These are phyloP conservation scores for Apantesis nais DNA, from an alignment of 2,888 invertebrate genomes.

Conservation along the genomic window DNA sequence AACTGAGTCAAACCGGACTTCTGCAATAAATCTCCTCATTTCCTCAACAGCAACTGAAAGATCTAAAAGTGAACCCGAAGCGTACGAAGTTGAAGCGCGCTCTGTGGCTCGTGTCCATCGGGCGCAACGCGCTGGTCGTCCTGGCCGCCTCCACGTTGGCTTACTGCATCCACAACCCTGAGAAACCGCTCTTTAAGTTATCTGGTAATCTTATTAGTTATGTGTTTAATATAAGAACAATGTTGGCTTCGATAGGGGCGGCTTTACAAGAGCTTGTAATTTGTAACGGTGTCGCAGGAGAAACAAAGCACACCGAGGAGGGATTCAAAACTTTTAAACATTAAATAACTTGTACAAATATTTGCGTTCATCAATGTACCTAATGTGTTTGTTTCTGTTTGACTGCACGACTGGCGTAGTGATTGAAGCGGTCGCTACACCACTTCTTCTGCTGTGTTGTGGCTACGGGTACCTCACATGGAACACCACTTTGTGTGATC, in stretches of 20 bases:
- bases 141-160: conserved; percentile 87
- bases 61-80: conserved; percentile 74
- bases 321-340: neutral
- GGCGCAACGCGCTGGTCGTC: conserved; percentile 92
- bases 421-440: too few species aligned
- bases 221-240: neutral
- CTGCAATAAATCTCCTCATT: neutral
- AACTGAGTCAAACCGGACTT: neutral
- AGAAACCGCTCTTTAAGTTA: conserved; percentile 87
- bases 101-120: conserved; percentile 91
- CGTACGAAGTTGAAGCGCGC: conserved; percentile 61
- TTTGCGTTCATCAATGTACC: neutral
- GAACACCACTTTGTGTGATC: too few species aligned
- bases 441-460: too few species aligned
- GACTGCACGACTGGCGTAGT: too few species aligned
- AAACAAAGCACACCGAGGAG: neutral
- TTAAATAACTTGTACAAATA: too few species aligned
- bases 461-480: too few species aligned
- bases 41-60: conserved; percentile 86
- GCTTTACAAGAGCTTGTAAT: neutral
- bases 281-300: neutral
- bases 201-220: conserved; percentile 68
- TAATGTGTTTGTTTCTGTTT: too few species aligned
- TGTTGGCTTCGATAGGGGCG: neutral
- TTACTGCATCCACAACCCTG: conserved; percentile 79